Conservation (phyloP, 2,797 vertebrate genomes). For the Masticophis lateralis region DNA sequence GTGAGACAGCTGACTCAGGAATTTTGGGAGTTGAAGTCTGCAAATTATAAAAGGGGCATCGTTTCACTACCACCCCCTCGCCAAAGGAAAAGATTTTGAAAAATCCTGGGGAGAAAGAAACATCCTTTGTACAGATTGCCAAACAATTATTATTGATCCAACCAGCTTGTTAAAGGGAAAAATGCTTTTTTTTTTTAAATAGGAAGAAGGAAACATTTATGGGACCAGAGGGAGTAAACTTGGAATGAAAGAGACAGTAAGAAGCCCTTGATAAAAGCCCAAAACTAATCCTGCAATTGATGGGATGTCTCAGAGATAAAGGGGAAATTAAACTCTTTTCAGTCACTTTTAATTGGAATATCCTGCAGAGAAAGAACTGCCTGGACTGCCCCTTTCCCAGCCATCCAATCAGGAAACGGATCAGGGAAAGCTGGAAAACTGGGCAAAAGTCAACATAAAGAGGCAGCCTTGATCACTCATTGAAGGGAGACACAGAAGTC, state of each 20-base stretch:
- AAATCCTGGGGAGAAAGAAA: not conserved
- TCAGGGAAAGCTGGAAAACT: not conserved
- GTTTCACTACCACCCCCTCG: accelerated
- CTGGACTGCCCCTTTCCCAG: not conserved
- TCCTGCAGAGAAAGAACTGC: not conserved
- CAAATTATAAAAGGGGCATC: too few relatives aligned
- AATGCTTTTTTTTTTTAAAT: not conserved
- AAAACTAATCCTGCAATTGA: not conserved
- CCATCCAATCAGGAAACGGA: not conserved
- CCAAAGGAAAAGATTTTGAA: too few relatives aligned
- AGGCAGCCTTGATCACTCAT: too few relatives aligned
- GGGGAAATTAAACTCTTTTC: not conserved
- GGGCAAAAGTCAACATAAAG: not conserved
- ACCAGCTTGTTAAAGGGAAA: not conserved
- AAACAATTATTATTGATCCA: not conserved
- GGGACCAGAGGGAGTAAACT: not conserved
- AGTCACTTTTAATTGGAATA: not conserved
- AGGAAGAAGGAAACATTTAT: not conserved
- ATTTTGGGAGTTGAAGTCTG: too few relatives aligned
- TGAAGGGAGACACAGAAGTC: not conserved
- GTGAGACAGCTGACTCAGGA: too few relatives aligned
- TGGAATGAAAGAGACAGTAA: not conserved
- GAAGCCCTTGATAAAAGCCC: not conserved
- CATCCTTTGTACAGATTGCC: not conserved
- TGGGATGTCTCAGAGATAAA: not conserved